Evolutionary conservation across 53 echinoderm and acorn worm genomes (phyloP).

Genomic region (Hippasteria phrygiana): DNA sequence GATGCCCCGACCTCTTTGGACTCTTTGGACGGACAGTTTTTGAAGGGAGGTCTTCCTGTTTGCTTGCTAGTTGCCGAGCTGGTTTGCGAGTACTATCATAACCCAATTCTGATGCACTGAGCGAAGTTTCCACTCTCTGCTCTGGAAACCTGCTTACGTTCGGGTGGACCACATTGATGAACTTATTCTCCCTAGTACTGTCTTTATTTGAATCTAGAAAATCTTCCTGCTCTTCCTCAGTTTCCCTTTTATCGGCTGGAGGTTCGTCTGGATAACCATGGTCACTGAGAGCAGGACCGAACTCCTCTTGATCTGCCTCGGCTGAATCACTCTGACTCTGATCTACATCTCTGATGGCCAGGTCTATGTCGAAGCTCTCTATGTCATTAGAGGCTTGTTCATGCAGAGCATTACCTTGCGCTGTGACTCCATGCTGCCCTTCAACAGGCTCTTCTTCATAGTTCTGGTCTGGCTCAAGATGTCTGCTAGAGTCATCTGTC

Average conservation of each 20-base stretch:
- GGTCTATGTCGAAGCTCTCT: neutral
- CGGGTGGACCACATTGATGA: constrained; percentile 53
- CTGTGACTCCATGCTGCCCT: constrained; percentile 41
- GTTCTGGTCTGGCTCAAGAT: constrained; percentile 9
- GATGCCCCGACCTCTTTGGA: constrained; percentile 52
- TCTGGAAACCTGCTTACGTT: constrained; percentile 45
- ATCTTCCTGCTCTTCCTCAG: neutral
- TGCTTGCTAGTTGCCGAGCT: constrained; percentile 21
- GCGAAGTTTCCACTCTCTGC: neutral
- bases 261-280: constrained; percentile 21
- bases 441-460: constrained; percentile 54
- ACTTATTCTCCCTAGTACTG: constrained; percentile 38
- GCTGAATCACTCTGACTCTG: constrained; percentile 84
- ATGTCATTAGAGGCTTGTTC: neutral
- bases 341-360: neutral
- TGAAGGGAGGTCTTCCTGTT: constrained; percentile 44
- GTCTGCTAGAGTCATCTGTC: neutral
- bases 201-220: constrained; percentile 11
- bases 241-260: constrained; percentile 17
- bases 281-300: constrained; percentile 24
- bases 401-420: constrained; percentile 32
- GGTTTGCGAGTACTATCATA: constrained; percentile 18
- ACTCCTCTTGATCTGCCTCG: constrained; percentile 91
- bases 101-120: neutral
- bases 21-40: constrained; percentile 64